Conservation (phyloP, 37 sponge, comb jelly and placozoan genomes). For the Hexactinellida sp. region DNA sequence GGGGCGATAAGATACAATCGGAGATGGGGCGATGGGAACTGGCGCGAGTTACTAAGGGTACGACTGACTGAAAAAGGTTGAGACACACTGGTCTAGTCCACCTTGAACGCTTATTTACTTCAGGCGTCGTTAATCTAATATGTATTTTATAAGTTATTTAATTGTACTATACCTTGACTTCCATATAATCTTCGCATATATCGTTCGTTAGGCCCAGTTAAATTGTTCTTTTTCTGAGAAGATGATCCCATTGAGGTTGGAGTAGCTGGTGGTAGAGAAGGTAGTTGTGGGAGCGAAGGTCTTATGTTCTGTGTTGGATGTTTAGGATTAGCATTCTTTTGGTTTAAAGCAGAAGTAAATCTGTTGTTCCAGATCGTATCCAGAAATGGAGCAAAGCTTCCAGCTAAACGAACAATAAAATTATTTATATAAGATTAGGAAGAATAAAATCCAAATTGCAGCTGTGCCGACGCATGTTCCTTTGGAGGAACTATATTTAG, state of each 20-base stretch:
- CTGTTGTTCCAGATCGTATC: background rate
- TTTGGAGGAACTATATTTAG: no score
- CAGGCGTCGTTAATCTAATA: no score
- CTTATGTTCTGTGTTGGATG: background rate
- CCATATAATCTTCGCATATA: background rate
- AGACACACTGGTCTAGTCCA: no score
- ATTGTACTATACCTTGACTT: background rate
- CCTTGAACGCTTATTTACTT: no score
- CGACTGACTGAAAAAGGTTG: no score
- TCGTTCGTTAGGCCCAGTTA: background rate
- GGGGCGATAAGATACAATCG: no score
- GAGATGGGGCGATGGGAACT: no score
- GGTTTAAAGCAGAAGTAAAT: background rate
- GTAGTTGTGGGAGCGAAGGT: background rate
- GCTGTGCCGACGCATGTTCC: no score
- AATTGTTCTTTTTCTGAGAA: background rate
- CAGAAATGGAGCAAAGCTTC: slow-evolving; percentile 7
- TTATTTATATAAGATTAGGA: no score
- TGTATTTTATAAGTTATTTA: no score
- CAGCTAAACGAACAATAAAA: background rate
- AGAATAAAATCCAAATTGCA: no score
- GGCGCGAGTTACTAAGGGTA: no score
- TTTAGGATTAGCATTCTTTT: slow-evolving; percentile 12
- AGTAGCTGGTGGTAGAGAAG: background rate
- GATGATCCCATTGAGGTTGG: background rate